Base-by-base conservation (phyloP, 2,113 vertebrate genomes). In the Ciconia stormi region DNA sequence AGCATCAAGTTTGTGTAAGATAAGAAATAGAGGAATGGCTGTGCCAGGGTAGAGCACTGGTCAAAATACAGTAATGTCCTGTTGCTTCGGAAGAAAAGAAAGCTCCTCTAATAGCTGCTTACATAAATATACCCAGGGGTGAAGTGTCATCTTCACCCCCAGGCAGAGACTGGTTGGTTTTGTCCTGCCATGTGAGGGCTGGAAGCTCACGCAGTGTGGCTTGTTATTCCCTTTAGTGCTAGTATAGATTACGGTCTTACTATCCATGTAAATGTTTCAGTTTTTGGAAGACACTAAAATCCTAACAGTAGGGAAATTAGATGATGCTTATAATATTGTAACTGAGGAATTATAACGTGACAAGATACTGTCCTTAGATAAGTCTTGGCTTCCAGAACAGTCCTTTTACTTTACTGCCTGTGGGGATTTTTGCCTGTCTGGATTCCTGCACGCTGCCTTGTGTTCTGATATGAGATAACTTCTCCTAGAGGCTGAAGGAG, bases 391-490 rank as follows among this genome's bases (percentile, higher is more conserved):
- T 84, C 59, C 27, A 67, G 49, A 53, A 29, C 10, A 6, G 5
- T 71, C 29, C 25, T 83, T 40, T 71, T 47, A 14, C 46, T 55
- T 74, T 36, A 11, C 32, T 55, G 20, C 55, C 62, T 4, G 0
- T n/a, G 53, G 52, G 44, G 44, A 42, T 38, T 90, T 80, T 83
- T 62, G 32, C 40, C 49, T 15, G 2, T 76, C 32, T 63, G 0
- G 0, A 26, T 72, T 58, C 36, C 73, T 58, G 56, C 1, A 0
- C 8, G 0, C 34, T 66, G 63, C 44, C 2, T 0, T 17, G 44
- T 32, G 34, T 56, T 89, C 52, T 76, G 77, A 52, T 23, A 34
- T 6, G 44, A 63, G 61, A n/a, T 17, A 49, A 13, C 50, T 61
- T 81, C 69, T 61, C 56, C 38, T 59, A 11, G 49, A 80, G 91